Evolutionary conservation across 2,888 invertebrate genomes (phyloP), one percentile per base, ranked within the genome.

Genomic region (Chymomyza amoena): DNA sequence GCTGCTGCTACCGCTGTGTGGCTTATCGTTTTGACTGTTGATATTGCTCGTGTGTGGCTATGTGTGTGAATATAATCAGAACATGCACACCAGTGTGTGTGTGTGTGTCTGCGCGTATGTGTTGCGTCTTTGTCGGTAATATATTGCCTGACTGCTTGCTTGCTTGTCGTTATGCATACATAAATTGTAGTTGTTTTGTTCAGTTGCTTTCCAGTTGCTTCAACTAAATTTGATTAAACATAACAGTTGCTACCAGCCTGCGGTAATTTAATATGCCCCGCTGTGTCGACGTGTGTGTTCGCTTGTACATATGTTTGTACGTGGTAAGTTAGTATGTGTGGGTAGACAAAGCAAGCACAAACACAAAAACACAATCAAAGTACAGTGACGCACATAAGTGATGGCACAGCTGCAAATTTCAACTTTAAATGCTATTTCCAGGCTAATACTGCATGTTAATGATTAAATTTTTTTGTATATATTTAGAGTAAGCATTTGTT

Each of bases 241-340:
- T 73, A 81, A 83, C 80, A 76, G 81, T 75, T 76, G 77, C 65
- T 73, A 72, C 9, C 36, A 28, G 16, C 25, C 25, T 52, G 66
- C 20, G 56, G 84, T 79, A 84, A 83, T 77, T 84, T 79, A 81
- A 84, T 84, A 82, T 77, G 68, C 71, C 71, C 25, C 69, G 59
- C 60, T 64, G 63, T 52, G 56, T 16, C 9, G 25, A 39, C 36
- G 39, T 64, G 54, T 64, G 16, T 64, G 39, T 39, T 10, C 45
- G 51, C 45, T 7, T 32, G 9, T 32, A 9, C 32, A 32, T 62
- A 54, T 61, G 61, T 32, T 15, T 20, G 50, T 62, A 62, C 51
- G 45, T 28, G 36, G 1, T 54, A 45, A 13, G 39, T 45, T 45
- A 45, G 39, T 45, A 4, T 45, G 20, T 28, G 57, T 57, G 57